Evolutionary conservation across 2,113 vertebrate species (phyloP), one percentile per base, ranked within the genome.

Genomic region (Neolamprologus falcicula): DNA sequence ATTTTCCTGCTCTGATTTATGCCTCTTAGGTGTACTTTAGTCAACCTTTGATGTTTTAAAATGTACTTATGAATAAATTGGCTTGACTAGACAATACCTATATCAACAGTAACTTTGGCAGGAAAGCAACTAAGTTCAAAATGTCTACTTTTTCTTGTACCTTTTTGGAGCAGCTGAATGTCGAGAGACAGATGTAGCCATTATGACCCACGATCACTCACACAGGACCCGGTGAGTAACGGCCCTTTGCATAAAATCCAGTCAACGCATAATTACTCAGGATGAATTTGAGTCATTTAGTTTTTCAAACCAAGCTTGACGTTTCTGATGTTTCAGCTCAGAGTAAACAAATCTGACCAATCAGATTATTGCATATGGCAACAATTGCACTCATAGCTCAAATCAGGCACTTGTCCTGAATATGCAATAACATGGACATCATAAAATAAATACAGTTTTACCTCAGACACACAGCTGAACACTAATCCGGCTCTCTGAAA

Each of bases 71-170:
- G 61, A 68, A 68, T 37, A 68, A 68, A 68, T 0, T 66, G 19
- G 19, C 61, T 13, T n/a, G 33, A 37, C 61, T 37, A 66, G 0
- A 37, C 61, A 37, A 66, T 0, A 37, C 33, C 33, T 21, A 13
- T 68, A 66, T 37, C 33, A 68, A 68, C 63, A 68, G 2, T 68
- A 68, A 13, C 19, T 66, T 66, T 21, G 33, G 7, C 61, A 66
- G 33, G 61, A 66, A 37, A 66, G 33, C 10, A 0, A 66, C 33
- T 12, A 66, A 37, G 61, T 37, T n/a, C 11, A 66, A 68, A 37
- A 37, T 21, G 33, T 68, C 19, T 68, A 37, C 63, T 21, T 21
- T 3, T 68, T 37, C 19, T 68, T 68, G 33, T 37, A 68, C 61
- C 33, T 21, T 37, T 3, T 13, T 5, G 61, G 61, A 37, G 33